These are phyloP conservation scores for Oceanodroma leucorhoa DNA, from an alignment of 2,797 vertebrate species.

Conservation along the genomic window DNA sequence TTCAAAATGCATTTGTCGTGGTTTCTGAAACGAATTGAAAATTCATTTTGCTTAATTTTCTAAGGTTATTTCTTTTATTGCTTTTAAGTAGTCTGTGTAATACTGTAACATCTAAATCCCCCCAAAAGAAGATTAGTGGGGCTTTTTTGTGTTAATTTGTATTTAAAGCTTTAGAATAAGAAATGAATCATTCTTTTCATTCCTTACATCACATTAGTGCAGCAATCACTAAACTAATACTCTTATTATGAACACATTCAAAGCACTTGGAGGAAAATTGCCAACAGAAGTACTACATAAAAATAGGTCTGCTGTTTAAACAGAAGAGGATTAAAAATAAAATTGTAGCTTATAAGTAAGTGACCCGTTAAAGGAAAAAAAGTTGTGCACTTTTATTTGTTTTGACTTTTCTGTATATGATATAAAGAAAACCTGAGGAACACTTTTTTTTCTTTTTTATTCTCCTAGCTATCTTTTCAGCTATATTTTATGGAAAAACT, in stretches of 20 bases:
- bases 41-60: conserved; percentile 80
- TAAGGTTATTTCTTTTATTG: conserved; percentile 81
- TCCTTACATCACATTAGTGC: conserved; percentile 75
- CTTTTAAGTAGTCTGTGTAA: conserved; percentile 73
- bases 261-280: conserved; percentile 67
- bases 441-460: background rate
- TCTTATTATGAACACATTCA: conserved; percentile 73
- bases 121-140: conserved; percentile 66
- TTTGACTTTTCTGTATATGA: conserved; percentile 16
- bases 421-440: background rate
- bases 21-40: conserved; percentile 80
- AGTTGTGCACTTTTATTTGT: background rate
- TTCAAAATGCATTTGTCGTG: conserved; percentile 76
- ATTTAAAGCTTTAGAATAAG: conserved; percentile 75
- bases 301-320: conserved; percentile 67
- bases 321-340: conserved; percentile 59
- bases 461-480: background rate
- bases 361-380: background rate
- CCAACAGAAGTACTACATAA: conserved; percentile 63
- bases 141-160: conserved; percentile 73
- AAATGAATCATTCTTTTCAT: conserved; percentile 73
- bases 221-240: conserved; percentile 70
- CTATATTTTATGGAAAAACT: background rate
- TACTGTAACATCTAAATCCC: conserved; percentile 66
- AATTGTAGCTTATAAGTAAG: conserved; percentile 48